Conservation (phyloP, 2,888 invertebrate genomes). For the Helicoverpa assulta region DNA sequence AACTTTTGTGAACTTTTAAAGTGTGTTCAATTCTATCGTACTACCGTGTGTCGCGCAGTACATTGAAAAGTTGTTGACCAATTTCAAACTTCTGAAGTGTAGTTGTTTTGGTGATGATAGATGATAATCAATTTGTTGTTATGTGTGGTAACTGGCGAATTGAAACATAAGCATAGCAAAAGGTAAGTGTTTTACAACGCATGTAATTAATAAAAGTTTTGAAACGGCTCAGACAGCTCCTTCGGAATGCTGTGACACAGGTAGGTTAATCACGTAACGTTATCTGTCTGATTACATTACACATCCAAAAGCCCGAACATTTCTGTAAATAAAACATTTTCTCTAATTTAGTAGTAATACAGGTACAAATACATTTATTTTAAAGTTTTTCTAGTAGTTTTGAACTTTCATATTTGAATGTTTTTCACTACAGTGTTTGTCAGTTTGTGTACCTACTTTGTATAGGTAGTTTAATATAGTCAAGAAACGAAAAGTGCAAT, state of each 20-base stretch:
- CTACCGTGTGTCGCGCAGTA: constrained; percentile 68
- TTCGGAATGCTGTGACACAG: constrained; percentile 49
- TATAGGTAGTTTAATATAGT: no score
- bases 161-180: constrained; percentile 23
- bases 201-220: constrained; percentile 28
- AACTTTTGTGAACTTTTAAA: constrained; percentile 66
- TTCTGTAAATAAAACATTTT: constrained; percentile 5
- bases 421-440: no score
- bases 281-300: constrained; percentile 59
- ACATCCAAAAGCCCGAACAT: constrained; percentile 28
- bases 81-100: constrained; percentile 70
- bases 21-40: constrained; percentile 58
- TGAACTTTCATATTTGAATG: neutral
- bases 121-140: constrained; percentile 46
- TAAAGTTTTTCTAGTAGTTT: neutral
- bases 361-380: neutral
- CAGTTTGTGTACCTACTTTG: no score
- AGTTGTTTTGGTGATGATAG: constrained; percentile 65
- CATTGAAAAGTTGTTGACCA: constrained; percentile 81
- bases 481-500: no score
- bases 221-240: neutral
- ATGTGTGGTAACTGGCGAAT: constrained; percentile 36
- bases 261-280: constrained; percentile 61
- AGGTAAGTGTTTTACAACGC: constrained; percentile 44
- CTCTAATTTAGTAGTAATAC: neutral